These are phyloP conservation scores for Archegozetes longisetosus DNA, from an alignment of 1,140 invertebrate genomes.

Conservation along the genomic window DNA sequence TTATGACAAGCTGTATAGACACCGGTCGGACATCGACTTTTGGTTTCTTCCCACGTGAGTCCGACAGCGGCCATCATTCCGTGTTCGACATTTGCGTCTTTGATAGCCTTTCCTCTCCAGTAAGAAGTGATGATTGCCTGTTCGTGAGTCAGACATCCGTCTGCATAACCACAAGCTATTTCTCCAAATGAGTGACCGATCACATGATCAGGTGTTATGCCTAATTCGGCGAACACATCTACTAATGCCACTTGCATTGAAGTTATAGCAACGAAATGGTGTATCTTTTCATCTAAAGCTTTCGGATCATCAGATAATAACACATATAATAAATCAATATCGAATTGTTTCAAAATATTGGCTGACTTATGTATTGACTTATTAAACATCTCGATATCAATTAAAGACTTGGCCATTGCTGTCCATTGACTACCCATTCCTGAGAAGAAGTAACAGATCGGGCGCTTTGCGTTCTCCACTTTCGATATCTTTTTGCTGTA, in stretches of 20 bases:
- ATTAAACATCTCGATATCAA: slow-evolving; percentile 59
- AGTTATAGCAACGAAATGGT: slow-evolving; percentile 79
- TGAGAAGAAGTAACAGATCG: slow-evolving; percentile 54
- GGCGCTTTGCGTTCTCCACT: slow-evolving; percentile 1
- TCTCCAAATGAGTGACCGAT: slow-evolving; percentile 44
- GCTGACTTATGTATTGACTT: slow-evolving; percentile 54
- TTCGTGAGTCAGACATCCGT: slow-evolving; percentile 76
- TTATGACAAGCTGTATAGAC: slow-evolving; percentile 86
- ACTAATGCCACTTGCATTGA: slow-evolving; percentile 38
- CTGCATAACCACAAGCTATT: slow-evolving; percentile 86
- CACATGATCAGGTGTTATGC: slow-evolving; percentile 3
- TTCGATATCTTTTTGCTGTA: slow-evolving; percentile 9
- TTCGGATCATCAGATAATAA: slow-evolving; percentile 58
- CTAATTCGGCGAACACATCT: slow-evolving; percentile 3
- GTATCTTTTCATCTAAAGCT: slow-evolving; percentile 55
- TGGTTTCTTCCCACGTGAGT: slow-evolving; percentile 68
- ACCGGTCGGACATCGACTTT: slow-evolving; percentile 49
- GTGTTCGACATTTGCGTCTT: slow-evolving; percentile 22
- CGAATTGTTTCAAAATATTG: slow-evolving; percentile 51
- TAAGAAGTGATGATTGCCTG: slow-evolving; percentile 74
- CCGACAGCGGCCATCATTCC: slow-evolving; percentile 74
- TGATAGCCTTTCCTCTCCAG: slow-evolving; percentile 68
- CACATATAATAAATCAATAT: slow-evolving; percentile 62
- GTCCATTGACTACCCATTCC: slow-evolving; percentile 95
- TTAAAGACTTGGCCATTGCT: slow-evolving; percentile 71